phyloP scores from a whole-genome alignment of 2,113 vertebrate genomes.

The Pomatorhinus ruficollis region DNA sequence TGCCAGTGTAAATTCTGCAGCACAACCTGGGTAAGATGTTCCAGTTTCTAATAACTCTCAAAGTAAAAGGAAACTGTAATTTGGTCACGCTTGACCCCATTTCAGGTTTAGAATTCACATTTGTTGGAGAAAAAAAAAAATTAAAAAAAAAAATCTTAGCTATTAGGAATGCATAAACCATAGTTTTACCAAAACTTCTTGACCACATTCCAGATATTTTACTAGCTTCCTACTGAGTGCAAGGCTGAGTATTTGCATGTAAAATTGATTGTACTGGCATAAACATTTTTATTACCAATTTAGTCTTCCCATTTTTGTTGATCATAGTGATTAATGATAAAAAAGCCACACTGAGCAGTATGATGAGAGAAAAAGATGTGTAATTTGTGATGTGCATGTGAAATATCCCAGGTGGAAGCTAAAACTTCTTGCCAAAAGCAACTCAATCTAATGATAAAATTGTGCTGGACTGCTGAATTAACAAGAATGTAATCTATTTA shows the following conservation, averaged over 20 bases:
- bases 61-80: neutral
- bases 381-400: neutral
- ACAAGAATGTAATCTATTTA: conserved; percentile 21
- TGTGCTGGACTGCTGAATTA: conserved; percentile 8
- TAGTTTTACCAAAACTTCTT: neutral
- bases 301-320: neutral
- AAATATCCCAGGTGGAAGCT: conserved; percentile 7
- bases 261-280: neutral
- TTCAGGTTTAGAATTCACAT: neutral
- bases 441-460: neutral
- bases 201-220: neutral
- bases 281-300: neutral
- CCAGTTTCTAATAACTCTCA: neutral
- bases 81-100: neutral
- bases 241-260: neutral
- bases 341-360: neutral
- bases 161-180: neutral
- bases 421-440: conserved; percentile 5
- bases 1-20: neutral
- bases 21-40: neutral
- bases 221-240: neutral
- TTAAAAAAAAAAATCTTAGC: too few relatives aligned
- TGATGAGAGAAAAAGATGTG: neutral
- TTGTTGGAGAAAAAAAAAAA: neutral
- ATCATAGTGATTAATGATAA: neutral